Evolutionary conservation across 2,797 vertebrate genomes (phyloP).

Genomic region (Apodemus agrarius): DNA sequence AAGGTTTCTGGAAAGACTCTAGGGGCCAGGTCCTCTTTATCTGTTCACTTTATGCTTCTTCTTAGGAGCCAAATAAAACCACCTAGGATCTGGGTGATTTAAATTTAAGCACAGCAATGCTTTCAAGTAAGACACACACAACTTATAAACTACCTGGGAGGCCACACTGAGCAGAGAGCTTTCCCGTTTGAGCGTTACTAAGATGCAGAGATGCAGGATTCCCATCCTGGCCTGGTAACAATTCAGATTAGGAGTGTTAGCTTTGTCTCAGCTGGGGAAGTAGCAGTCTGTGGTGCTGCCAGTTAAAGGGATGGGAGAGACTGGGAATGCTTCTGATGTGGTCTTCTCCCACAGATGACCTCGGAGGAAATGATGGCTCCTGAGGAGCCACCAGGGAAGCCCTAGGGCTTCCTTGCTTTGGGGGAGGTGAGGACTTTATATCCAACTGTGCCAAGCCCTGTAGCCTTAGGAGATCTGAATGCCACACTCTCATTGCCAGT

Average conservation of each 20-base stretch:
- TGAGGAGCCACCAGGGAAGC: too few species aligned
- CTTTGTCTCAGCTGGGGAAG: not conserved
- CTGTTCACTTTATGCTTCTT: not conserved
- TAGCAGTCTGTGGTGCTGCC: not conserved
- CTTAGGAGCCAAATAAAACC: not conserved
- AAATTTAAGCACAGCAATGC: slow-evolving; percentile 32
- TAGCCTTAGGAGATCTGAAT: not conserved
- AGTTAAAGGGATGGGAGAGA: not conserved
- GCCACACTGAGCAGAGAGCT: not conserved
- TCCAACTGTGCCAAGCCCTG: too few species aligned
- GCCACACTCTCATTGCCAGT: not conserved
- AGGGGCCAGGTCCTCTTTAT: not conserved
- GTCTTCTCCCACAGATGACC: not conserved
- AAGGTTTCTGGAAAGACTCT: not conserved
- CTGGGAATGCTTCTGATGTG: not conserved
- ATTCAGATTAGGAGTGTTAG: not conserved
- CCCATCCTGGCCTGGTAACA: not conserved
- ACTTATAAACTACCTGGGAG: not conserved
- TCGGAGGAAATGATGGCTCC: not conserved
- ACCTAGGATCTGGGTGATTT: not conserved
- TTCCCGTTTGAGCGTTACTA: slow-evolving; percentile 38
- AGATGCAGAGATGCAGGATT: slow-evolving; percentile 8
- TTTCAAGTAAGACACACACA: slow-evolving; percentile 4
- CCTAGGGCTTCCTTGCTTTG: too few species aligned
- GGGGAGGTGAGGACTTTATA: too few species aligned